Base-by-base conservation (phyloP, 1,140 invertebrate species). In the Euwallacea fornicatus region DNA sequence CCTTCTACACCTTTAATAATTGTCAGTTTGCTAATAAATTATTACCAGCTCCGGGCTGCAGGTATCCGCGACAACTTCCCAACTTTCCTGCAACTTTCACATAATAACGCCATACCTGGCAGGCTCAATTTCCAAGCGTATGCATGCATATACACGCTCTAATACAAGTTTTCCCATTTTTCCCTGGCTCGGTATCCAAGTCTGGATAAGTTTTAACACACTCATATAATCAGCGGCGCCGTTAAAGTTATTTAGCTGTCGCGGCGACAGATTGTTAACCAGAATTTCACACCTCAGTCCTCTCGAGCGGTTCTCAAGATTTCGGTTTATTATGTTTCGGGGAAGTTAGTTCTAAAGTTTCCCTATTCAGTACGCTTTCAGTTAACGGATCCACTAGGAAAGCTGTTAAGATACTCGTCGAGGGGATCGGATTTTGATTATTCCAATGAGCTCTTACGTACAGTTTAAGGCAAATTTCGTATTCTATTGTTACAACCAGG, bases 251-350 rank as follows among this genome's bases (percentile, higher is more conserved):
- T 63, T 63, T 63, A 63, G 61, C 44, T 47, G 43, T 61, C 59
- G 13, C 21, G 61, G 61, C 61, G 61, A 63, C 61, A 33, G 61
- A 63, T 63, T 63, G 61, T 63, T 63, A 63, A 63, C 61, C 61
- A 33, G 16, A 63, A 63, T 63, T 63, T 63, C 61, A 63, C 44
- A 50, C 44, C 61, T 63, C 61, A 63, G 42, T 63, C 61, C 61
- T 50, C 61, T 63, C 21, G 61, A 63, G 61, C 33, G 44, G 13
- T 16, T 16, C 61, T 50, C 61, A 46, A 63, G 61, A 63, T 63
- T 50, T 50, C 61, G 33, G 43, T 63, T 63, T 63, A 63, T 63
- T 63, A 63, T 63, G 61, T 63, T 63, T 11, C 21, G 61, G 21
- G 21, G 42, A 61, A 61, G 59, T 61, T 42, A 61, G 59, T 61